Conservation (phyloP, 2,888 invertebrate species). For the Microctonus hyperodae region DNA sequence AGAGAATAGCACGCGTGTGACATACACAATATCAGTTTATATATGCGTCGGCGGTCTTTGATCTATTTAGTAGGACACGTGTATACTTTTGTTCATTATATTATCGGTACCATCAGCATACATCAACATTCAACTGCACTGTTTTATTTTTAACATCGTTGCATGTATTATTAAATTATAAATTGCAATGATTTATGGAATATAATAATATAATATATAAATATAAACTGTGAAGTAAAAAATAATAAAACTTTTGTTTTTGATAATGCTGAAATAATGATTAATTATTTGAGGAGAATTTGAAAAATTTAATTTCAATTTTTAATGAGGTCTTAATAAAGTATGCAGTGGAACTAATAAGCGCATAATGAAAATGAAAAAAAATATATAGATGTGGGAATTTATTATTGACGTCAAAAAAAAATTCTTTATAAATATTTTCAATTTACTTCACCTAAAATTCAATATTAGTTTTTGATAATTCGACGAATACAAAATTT, state of each 20-base stretch:
- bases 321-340: too few relatives aligned
- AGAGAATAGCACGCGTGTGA: neutral
- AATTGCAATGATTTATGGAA: too few relatives aligned
- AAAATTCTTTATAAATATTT: too few relatives aligned
- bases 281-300: too few relatives aligned
- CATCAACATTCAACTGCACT: neutral
- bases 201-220: neutral
- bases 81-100: conserved; percentile 9
- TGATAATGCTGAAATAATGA: neutral
- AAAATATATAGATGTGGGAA: too few relatives aligned
- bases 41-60: conserved; percentile 25
- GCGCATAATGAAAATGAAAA: too few relatives aligned
- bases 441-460: too few relatives aligned
- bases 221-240: too few relatives aligned
- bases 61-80: conserved; percentile 8
- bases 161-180: neutral
- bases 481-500: neutral
- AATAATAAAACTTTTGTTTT: too few relatives aligned
- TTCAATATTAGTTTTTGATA: neutral
- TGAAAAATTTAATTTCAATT: too few relatives aligned
- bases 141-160: neutral
- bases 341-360: too few relatives aligned
- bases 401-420: too few relatives aligned
- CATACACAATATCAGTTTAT: conserved; percentile 3
- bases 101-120: conserved; percentile 12